Evolutionary conservation across 2,113 vertebrate species (phyloP), one percentile per base, ranked within the genome.

Genomic region (Sceloporus undulatus): DNA sequence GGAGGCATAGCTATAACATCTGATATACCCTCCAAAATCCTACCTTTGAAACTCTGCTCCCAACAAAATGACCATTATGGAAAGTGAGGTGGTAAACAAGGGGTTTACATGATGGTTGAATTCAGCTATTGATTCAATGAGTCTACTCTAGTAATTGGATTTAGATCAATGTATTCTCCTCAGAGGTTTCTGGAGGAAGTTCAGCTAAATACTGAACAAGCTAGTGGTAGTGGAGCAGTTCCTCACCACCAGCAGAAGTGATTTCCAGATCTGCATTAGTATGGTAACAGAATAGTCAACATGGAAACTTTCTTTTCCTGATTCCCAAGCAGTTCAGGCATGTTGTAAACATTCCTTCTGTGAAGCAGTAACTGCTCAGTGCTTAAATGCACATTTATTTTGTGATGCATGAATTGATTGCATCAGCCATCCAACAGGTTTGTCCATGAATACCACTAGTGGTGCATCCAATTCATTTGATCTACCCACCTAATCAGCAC

Each of bases 401-500:
- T 79, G 48, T 88, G 88, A 85, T 59, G 85, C 66, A 92, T 42
- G 11, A 62, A 11, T 83, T 94, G 92, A 94, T 94, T 92, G 87
- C 92, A 90, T 38, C 88, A 86, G 3, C 23, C 90, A 11, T 74
- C 80, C 68, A 90, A 88, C 90, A 27, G 94, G 93, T 87, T 93
- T 93, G 87, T 82, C 89, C 3, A 66, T 56, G 87, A 94, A 62
- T 2, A 1, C 7, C 80, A 81, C 88, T 87, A 70, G 75, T 79
- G 66, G 52, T 71, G 87, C 14, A n/a, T 90, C 42, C 74, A 79
- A 89, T 88, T 85, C 89, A 16, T 42, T 82, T 91, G 84, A 95
- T 95, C 93, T 86, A 77, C 1, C 0, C 85, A 82, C 90, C 88
- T 92, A 95, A 95, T 94, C 93, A 93, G 90, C 23, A 1, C 94